A percentile compares a stretch with the other conserved stretches of the same genome.
Evolutionary conservation across 2,888 invertebrate species (phyloP).

Genomic region (Leptopilina drosophilae): DNA sequence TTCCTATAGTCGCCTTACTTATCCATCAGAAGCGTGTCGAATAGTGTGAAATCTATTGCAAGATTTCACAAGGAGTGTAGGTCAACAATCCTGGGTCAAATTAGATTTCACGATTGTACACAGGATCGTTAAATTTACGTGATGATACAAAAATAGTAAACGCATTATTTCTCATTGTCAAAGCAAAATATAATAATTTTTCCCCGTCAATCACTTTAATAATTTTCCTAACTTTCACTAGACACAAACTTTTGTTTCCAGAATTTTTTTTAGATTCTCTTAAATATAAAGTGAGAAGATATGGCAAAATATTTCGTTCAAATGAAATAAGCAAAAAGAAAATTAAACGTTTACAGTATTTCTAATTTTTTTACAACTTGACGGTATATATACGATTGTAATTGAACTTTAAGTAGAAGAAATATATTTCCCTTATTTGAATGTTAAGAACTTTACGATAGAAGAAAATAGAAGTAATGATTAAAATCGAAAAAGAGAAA

Average conservation of each 20-base stretch:
- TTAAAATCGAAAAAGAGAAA: too few relatives aligned
- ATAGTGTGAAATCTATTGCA: slow-evolving; percentile 18
- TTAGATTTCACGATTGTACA: neutral
- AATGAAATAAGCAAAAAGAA: too few relatives aligned
- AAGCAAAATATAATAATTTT: neutral
- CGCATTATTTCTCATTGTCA: slow-evolving; percentile 17
- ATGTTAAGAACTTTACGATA: too few relatives aligned
- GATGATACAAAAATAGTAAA: neutral
- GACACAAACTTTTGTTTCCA: neutral
- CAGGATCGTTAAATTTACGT: slow-evolving; percentile 16
- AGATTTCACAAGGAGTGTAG: slow-evolving; percentile 38
- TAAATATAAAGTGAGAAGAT: too few relatives aligned
- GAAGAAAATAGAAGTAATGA: too few relatives aligned
- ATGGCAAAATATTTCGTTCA: too few relatives aligned
- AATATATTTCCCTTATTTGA: too few relatives aligned
- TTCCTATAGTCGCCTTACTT: slow-evolving; percentile 36
- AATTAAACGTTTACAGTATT: too few relatives aligned
- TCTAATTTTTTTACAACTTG: too few relatives aligned
- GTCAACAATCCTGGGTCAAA: slow-evolving; percentile 33
- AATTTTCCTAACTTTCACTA: neutral
- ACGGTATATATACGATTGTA: too few relatives aligned
- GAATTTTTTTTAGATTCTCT: neutral
- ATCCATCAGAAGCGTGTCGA: slow-evolving; percentile 39
- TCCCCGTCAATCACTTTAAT: neutral
- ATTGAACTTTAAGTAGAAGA: too few relatives aligned